Conservation (phyloP, 2,888 invertebrate genomes). For the Agonopterix heracliana region DNA sequence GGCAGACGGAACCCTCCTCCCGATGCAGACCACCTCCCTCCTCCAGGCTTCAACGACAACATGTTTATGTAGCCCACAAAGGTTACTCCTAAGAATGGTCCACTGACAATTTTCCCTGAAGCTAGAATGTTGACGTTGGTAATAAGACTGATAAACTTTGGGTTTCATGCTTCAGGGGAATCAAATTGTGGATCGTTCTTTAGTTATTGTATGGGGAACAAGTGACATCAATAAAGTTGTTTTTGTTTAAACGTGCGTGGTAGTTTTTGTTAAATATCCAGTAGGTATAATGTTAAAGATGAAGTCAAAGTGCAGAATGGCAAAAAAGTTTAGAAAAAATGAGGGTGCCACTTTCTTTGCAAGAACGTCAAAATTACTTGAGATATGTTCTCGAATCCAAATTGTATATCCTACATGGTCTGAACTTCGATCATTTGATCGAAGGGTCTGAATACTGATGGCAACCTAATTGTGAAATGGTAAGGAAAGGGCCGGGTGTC, state of each 20-base stretch:
- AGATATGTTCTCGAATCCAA: slow-evolving; percentile 82
- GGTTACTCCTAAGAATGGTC: too few species aligned
- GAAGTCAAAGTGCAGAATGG: too few species aligned
- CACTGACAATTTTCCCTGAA: too few species aligned
- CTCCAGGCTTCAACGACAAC: slow-evolving; percentile 85
- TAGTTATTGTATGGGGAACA: slow-evolving; percentile 1
- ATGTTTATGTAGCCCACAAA: slow-evolving; percentile 80
- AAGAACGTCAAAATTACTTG: too few species aligned
- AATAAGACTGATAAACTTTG: too few species aligned
- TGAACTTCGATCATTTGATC: too few species aligned
- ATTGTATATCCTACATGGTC: slow-evolving; percentile 80
- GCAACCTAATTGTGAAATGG: slow-evolving; percentile 81
- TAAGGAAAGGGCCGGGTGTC: too few species aligned
- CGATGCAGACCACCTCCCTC: slow-evolving; percentile 84
- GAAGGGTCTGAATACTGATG: slow-evolving; percentile 78
- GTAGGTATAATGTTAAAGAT: too few species aligned
- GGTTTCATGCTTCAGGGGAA: neutral
- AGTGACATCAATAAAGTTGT: slow-evolving; percentile 7
- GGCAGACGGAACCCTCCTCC: slow-evolving; percentile 69
- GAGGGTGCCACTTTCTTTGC: too few species aligned
- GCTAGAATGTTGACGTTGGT: too few species aligned
- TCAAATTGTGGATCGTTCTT: too few species aligned
- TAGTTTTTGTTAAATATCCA: neutral
- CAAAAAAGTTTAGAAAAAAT: too few species aligned
- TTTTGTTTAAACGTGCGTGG: neutral